Evolutionary conservation across 1,140 invertebrate genomes (phyloP).

Genomic region (Carposina sasakii): DNA sequence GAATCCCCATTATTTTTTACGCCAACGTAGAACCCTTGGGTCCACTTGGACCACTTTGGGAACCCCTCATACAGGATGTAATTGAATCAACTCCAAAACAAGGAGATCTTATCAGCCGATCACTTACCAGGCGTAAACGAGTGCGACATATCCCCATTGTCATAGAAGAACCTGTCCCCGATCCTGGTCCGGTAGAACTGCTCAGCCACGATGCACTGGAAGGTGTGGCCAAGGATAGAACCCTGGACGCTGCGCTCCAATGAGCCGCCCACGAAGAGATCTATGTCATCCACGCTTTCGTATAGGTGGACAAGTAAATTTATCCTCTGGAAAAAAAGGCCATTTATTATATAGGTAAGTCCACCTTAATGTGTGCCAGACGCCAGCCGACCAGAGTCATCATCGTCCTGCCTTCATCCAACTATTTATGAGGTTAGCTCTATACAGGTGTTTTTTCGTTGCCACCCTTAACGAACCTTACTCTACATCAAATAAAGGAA

Average conservation of each 20-base stretch:
- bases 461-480: too few relatives aligned
- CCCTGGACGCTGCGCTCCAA: constrained; percentile 84
- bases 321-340: constrained; percentile 73
- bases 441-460: too few relatives aligned
- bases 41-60: not conserved
- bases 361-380: too few relatives aligned
- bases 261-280: constrained; percentile 89
- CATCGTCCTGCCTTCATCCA: too few relatives aligned
- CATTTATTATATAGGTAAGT: too few relatives aligned
- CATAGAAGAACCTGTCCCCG: constrained; percentile 89
- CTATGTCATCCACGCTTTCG: constrained; percentile 87
- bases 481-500: too few relatives aligned
- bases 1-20: too few relatives aligned
- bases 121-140: constrained; percentile 81
- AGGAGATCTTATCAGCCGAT: not conserved
- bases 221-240: constrained; percentile 90
- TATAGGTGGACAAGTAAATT: constrained; percentile 78
- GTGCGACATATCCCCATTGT: constrained; percentile 78
- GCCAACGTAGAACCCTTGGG: not conserved
- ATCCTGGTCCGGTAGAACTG: constrained; percentile 90
- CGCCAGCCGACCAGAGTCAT: too few relatives aligned
- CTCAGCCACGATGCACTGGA: constrained; percentile 90
- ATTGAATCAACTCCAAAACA: not conserved
- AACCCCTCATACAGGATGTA: not conserved
- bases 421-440: too few relatives aligned